These are phyloP conservation scores for Hylaeus anthracinus DNA, from an alignment of 1,140 invertebrate genomes.

Conservation along the genomic window DNA sequence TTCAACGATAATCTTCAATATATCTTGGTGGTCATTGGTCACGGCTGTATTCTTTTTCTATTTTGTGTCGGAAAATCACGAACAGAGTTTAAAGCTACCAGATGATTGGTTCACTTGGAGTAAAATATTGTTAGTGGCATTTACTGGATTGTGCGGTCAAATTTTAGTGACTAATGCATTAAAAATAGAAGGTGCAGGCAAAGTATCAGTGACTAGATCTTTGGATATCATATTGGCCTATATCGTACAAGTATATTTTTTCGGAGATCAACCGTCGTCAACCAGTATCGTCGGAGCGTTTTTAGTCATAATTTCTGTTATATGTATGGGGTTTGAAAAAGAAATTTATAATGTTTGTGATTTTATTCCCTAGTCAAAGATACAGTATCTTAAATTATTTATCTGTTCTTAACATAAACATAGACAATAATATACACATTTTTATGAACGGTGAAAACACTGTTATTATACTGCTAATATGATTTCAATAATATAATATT, in stretches of 20 bases:
- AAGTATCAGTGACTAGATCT: conserved; percentile 81
- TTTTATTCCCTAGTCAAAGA: conserved; percentile 72
- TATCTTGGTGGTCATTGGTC: conserved; percentile 79
- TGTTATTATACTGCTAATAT: conserved; percentile 32
- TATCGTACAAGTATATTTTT: conserved; percentile 80
- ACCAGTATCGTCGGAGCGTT: conserved; percentile 78
- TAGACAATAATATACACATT: conserved; percentile 50
- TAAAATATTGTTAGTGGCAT: conserved; percentile 70
- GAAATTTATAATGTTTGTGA: conserved; percentile 78
- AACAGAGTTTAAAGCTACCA: conserved; percentile 66
- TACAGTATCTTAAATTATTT: conserved; percentile 58
- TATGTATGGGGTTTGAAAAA: conserved; percentile 81
- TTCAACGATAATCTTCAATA: conserved; percentile 79
- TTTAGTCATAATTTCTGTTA: conserved; percentile 79
- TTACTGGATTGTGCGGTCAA: conserved; percentile 79
- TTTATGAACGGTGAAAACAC: conserved; percentile 51
- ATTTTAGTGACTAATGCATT: conserved; percentile 80
- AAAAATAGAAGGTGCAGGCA: conserved; percentile 81
- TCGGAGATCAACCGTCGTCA: conserved; percentile 78
- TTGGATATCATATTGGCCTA: conserved; percentile 82
- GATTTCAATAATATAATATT: conserved; percentile 42
- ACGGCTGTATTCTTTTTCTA: conserved; percentile 73
- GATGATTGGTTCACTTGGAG: conserved; percentile 75
- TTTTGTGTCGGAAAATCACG: conserved; percentile 65
- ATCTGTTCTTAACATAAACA: conserved; percentile 49